Evolutionary conservation across 2,888 invertebrate genomes (phyloP).

Genomic region (Trissoscelio sp.): DNA sequence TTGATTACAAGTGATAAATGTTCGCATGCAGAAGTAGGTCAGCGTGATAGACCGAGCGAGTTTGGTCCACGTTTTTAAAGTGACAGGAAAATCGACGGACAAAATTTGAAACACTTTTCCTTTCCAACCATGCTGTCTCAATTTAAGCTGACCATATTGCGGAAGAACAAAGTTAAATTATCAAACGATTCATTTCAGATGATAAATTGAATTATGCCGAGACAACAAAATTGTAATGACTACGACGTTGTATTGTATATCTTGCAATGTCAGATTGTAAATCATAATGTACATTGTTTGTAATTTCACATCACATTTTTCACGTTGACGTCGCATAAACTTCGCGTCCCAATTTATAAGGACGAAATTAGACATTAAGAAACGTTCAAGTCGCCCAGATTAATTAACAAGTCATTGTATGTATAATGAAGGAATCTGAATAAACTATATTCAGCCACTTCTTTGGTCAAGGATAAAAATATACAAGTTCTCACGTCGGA

Average conservation of each 20-base stretch:
- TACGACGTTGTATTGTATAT: no score
- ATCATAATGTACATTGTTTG: no score
- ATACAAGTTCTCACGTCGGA: background rate
- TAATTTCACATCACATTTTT: no score
- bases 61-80: slow-evolving; percentile 26
- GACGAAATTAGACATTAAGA: no score
- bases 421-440: background rate
- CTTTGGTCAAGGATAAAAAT: background rate
- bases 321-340: no score
- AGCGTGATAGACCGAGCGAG: slow-evolving; percentile 27
- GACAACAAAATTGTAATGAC: no score
- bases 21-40: slow-evolving; percentile 43
- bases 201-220: no score
- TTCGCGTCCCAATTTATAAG: no score
- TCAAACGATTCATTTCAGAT: no score
- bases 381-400: background rate
- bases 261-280: no score
- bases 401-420: background rate
- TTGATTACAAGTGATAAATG: slow-evolving; percentile 58
- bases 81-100: slow-evolving; percentile 29
- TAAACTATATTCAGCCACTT: background rate
- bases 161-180: background rate
- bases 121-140: background rate
- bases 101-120: slow-evolving; percentile 10
- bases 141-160: background rate